phyloP scores from a whole-genome alignment of 2,113 vertebrate species.

The Antechinus stuartii region DNA sequence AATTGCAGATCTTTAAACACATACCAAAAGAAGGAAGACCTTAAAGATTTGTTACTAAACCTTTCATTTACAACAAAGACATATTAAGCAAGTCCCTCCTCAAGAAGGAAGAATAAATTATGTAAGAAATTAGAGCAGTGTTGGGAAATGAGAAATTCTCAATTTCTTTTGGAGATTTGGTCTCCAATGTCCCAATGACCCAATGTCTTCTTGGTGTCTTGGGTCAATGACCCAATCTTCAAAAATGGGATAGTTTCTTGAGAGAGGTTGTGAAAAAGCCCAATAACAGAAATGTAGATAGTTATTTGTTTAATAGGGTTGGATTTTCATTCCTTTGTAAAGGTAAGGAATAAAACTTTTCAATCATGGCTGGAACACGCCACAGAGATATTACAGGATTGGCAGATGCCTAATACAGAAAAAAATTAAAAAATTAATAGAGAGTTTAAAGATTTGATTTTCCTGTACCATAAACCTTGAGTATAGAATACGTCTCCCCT shows the following conservation, averaged over 20 bases:
- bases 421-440: background rate
- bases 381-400: no score
- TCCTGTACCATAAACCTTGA: background rate
- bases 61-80: background rate
- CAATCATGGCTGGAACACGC: background rate
- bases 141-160: background rate
- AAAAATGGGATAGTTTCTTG: background rate
- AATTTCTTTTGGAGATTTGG: no score
- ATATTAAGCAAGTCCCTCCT: background rate
- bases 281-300: background rate
- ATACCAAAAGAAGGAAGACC: background rate
- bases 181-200: no score
- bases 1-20: background rate
- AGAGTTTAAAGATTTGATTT: background rate
- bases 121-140: background rate
- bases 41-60: background rate
- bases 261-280: background rate
- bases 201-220: no score
- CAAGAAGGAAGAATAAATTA: background rate
- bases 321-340: background rate
- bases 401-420: background rate
- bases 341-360: background rate
- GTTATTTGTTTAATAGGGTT: background rate
- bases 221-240: background rate
- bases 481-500: background rate